Base-by-base conservation (phyloP, 2,888 invertebrate genomes). In the Agriotes lineatus region DNA sequence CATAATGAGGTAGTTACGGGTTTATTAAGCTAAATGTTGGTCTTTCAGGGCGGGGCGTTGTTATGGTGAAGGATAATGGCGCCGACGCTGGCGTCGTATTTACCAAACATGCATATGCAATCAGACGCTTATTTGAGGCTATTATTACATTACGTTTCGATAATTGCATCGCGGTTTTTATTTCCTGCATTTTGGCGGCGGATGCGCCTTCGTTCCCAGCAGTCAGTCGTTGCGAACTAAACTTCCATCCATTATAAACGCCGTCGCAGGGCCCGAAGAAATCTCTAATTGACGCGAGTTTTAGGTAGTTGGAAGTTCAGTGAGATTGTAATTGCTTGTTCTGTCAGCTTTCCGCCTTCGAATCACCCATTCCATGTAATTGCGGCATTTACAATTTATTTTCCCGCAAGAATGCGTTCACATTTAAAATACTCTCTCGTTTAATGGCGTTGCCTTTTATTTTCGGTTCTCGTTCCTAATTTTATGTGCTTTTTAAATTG, bases 41-140 rank as follows among this genome's bases (percentile, higher is more conserved):
- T 70, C 70, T 71, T 54, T 66, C 50, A 61, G 52, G 73, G 73
- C 70, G 73, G 73, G 54, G 72, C 73, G 73, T 72, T 68, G 73
- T 69, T 72, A 70, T 65, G 73, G 73, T 56, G 66, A 73, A 70
- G 65, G 66, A 72, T 73, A 72, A 73, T 73, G 73, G 73, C 73
- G 73, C 66, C 70, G 70, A 63, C 70, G 65, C 62, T 63, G 67
- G 72, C 66, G 70, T 67, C 72, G 70, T 67, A 64, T 72, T 72
- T 72, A 70, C 63, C 60, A 64, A 72, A 70, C 70, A 70, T 66
- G 70, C 66, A 70, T 70, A 67, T 67, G 61, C 56, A 70, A 70
- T 67, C 56, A 67, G 66, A 59, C 56, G 52, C 61, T 63, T 65
- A 69, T 52, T 52, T 67, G 52, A 63, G 60, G 52, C 57, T 69